Base-by-base conservation (phyloP, 2,797 vertebrate genomes). In the Leptoclinus maculatus region DNA sequence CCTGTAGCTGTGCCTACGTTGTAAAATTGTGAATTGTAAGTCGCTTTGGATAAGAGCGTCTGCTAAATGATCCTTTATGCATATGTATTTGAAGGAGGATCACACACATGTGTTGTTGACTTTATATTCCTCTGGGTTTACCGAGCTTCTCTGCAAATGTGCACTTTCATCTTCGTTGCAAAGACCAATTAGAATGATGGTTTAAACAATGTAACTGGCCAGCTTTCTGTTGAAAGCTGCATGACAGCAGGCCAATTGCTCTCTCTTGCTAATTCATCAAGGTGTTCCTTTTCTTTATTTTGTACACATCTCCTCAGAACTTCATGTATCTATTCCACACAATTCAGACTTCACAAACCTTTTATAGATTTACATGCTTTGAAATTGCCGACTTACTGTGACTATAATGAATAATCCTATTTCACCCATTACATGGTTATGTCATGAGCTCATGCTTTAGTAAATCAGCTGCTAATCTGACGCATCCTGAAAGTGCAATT, bases 41-140 rank as follows among this genome's bases (percentile, higher is more conserved):
- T n/a, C n/a, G n/a, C n/a, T n/a, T n/a, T n/a, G n/a, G n/a, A n/a
- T n/a, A n/a, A n/a, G n/a, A n/a, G n/a, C n/a, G n/a, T n/a, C n/a
- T n/a, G n/a, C n/a, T n/a, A n/a, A n/a, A n/a, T n/a, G n/a, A n/a
- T 69, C 38, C 49, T 47, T 73, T 17, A 75, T 82, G 71, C 45
- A 56, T 66, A 75, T 63, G 49, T 67, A 45, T 72, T 67, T 74
- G 39, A 51, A 4, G 34, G 25, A 65, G 62, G 38, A 84, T 65
- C 71, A 80, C 72, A 71, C 43, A 80, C 82, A 82, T 11, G 65
- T 7, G 11, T 11, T 51, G 41, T 59, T 67, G 63, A 65, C 39
- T 63, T 36, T 8, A 23, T 66, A 49, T 69, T 79, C 23, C 2
- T 36, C n/a, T 41, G 41, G 63, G 57, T 73, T 74, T 29, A 45